A percentile compares a stretch with the other conserved stretches of the same genome.
These are phyloP conservation scores for Jordanella pulchra DNA, from an alignment of 2,797 vertebrate species.

Conservation along the genomic window DNA sequence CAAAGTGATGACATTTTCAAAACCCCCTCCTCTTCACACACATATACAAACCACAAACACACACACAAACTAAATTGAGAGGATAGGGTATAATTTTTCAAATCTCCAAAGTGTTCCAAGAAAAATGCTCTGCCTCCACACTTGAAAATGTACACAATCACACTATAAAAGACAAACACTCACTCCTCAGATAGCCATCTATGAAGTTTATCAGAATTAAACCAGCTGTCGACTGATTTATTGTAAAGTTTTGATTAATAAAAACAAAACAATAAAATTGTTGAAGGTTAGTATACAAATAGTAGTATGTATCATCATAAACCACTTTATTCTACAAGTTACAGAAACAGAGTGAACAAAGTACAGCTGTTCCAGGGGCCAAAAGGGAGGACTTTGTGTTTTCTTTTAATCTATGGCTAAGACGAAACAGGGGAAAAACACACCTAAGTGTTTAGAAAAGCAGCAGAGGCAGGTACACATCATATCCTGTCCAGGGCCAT, in stretches of 20 bases:
- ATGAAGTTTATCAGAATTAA: slow-evolving; percentile 42
- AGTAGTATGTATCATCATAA: slow-evolving; percentile 7
- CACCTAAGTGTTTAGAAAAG: slow-evolving; percentile 75
- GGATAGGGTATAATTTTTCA: slow-evolving; percentile 32
- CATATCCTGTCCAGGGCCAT: slow-evolving; percentile 79
- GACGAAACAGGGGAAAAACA: slow-evolving; percentile 67
- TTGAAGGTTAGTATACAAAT: slow-evolving; percentile 43
- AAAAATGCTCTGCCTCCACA: slow-evolving; percentile 17
- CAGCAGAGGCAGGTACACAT: slow-evolving; percentile 73
- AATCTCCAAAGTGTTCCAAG: slow-evolving; percentile 37
- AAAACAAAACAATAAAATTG: slow-evolving; percentile 50
- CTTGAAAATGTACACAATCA: slow-evolving; percentile 26
- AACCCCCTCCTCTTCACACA: no score
- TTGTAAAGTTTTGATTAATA: slow-evolving; percentile 48
- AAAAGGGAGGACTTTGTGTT: slow-evolving; percentile 53
- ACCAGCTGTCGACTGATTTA: slow-evolving; percentile 7
- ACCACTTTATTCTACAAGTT: slow-evolving; percentile 15
- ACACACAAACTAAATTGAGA: not conserved
- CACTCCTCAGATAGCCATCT: slow-evolving; percentile 35
- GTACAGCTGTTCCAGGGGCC: slow-evolving; percentile 31
- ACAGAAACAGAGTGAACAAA: slow-evolving; percentile 55
- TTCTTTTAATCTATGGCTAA: slow-evolving; percentile 65
- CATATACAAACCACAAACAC: no score
- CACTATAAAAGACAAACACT: slow-evolving; percentile 16
- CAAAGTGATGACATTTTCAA: slow-evolving; percentile 18